Evolutionary conservation across 2,113 vertebrate genomes (phyloP), one percentile per base, ranked within the genome.

Genomic region (Psilopogon haemacephalus): DNA sequence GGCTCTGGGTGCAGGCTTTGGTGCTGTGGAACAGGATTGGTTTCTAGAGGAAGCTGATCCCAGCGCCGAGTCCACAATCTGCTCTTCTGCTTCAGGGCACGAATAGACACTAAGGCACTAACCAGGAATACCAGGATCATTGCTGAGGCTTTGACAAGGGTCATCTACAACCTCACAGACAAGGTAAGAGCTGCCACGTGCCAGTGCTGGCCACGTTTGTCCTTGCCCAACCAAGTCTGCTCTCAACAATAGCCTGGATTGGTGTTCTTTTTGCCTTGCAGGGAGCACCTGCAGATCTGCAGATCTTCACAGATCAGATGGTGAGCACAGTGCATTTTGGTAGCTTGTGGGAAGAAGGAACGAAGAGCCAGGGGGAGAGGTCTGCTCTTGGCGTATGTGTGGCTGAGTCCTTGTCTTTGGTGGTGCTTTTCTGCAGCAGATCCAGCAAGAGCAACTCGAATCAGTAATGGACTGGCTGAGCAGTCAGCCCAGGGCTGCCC

Each of bases 251-350:
- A 46, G 33, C 21, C 7, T 83, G 84, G 0, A 0, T 42, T 54
- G 1, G 38, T 58, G 6, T 28, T 27, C 21, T 54, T 23, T 68
- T 88, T 44, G 40, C 46, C 58, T 93, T 46, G 10, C 96, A 99
- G 99, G 98, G 99, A 13, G 98, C 98, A 4, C 98, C 98, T 44
- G 97, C 97, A n/a, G 98, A 99, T 89, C 98, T 99, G 95, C 98
- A 99, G 62, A 98, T 99, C 95, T 99, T 99, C 97, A 99, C 98
- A 1, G 99, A 99, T 87, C 99, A 99, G 97, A 99, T 99, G 99
- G 99, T 99, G 97, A 98, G 76, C 40, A 7, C 6, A 21, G 23
- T 12, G 24, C 40, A 2, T 37, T 76, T 74, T 23, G 19, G 5
- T 62, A 38, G 35, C 17, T 4, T 30, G 4, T 4, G 32, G 30